These are phyloP conservation scores for Hippoglossus stenolepis DNA, from an alignment of 2,113 vertebrate species.

Conservation along the genomic window DNA sequence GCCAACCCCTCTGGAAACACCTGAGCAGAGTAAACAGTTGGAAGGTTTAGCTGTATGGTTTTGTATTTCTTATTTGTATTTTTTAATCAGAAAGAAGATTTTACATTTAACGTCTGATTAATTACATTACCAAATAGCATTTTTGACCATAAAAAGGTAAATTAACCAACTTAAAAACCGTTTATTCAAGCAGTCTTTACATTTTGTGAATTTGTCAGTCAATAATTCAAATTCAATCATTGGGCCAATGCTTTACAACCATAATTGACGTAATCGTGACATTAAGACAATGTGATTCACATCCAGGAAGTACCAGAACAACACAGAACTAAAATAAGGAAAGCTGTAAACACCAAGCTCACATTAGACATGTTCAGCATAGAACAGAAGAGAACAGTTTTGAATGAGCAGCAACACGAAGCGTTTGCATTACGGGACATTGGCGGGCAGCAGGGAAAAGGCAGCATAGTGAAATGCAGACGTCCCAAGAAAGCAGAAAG, in stretches of 20 bases:
- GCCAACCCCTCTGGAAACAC: slow-evolving; percentile 95
- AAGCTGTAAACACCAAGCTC: neutral
- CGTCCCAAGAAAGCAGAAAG: neutral
- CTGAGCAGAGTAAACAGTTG: slow-evolving; percentile 69
- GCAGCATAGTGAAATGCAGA: neutral
- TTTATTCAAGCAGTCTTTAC: too few species aligned
- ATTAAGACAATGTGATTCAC: neutral
- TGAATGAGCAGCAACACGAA: neutral
- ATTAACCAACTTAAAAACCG: neutral
- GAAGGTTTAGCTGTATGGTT: too few species aligned
- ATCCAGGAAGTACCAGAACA: neutral
- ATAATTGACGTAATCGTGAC: too few species aligned
- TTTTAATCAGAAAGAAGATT: too few species aligned
- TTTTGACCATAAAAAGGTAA: neutral
- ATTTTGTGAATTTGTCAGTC: neutral
- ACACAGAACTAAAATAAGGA: neutral
- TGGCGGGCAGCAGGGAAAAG: neutral
- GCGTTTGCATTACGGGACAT: neutral
- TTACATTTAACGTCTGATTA: too few species aligned
- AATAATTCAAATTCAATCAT: too few species aligned
- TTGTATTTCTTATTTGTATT: too few species aligned
- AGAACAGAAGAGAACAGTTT: neutral
- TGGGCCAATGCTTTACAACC: too few species aligned
- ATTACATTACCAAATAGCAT: neutral
- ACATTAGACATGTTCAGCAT: neutral